Evolutionary conservation across 1,140 invertebrate genomes (phyloP).

Genomic region (Laupala kohalensis): DNA sequence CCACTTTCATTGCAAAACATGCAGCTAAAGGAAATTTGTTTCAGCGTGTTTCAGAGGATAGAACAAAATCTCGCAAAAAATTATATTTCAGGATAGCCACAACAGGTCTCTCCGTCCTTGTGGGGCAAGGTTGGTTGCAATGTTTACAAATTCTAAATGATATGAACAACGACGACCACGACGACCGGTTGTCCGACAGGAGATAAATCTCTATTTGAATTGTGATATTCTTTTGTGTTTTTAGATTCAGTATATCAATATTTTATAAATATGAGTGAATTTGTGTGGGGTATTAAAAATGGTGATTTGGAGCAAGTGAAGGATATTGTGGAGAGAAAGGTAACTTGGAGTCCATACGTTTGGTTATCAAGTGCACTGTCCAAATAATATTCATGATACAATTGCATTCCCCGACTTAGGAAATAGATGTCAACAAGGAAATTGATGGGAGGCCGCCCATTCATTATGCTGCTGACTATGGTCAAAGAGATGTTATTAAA

Average conservation of each 20-base stretch:
- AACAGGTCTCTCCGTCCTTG: too few relatives aligned
- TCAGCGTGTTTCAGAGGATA: too few relatives aligned
- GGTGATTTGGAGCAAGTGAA: constrained; percentile 84
- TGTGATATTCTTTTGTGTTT: background rate
- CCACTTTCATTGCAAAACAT: too few relatives aligned
- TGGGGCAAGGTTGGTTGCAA: too few relatives aligned
- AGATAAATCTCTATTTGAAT: background rate
- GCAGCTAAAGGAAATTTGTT: too few relatives aligned
- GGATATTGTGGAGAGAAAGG: constrained; percentile 73
- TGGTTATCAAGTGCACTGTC: background rate
- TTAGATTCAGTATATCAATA: background rate
- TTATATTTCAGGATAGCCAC: too few relatives aligned
- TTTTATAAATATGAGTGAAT: constrained; percentile 39
- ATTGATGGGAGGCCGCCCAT: constrained; percentile 76
- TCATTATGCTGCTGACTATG: constrained; percentile 91
- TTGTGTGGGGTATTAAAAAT: constrained; percentile 89
- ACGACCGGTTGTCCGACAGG: background rate
- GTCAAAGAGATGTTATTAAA: constrained; percentile 78
- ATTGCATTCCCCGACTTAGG: constrained; percentile 35
- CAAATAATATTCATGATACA: background rate
- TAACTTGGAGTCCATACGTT: constrained; percentile 24
- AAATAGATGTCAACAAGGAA: constrained; percentile 69
- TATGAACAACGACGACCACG: too few relatives aligned
- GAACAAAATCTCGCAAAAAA: too few relatives aligned
- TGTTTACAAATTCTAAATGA: too few relatives aligned